These are phyloP conservation scores for Tragelaphus scriptus DNA, from an alignment of 2,113 vertebrate species.

Conservation along the genomic window DNA sequence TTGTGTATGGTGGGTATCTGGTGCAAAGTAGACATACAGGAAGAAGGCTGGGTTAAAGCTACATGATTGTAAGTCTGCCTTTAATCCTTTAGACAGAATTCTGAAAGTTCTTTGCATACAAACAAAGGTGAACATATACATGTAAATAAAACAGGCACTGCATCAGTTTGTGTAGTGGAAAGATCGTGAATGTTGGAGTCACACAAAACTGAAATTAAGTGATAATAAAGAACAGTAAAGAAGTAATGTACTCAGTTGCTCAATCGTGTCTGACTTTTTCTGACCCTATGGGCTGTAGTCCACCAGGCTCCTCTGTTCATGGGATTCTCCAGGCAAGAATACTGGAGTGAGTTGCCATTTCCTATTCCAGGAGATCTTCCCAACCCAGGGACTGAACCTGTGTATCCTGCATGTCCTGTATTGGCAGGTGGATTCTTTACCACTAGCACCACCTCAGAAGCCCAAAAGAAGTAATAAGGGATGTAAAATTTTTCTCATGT, in stretches of 20 bases:
- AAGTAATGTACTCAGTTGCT: neutral
- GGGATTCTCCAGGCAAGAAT: neutral
- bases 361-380: neutral
- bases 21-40: neutral
- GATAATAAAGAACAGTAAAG: neutral
- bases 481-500: neutral
- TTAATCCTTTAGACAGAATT: neutral
- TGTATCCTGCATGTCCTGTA: neutral
- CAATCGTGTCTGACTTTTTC: neutral
- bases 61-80: neutral
- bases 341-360: neutral
- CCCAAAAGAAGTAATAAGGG: slow-evolving; percentile 17
- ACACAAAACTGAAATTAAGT: neutral
- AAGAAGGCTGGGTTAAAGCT: neutral
- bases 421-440: neutral
- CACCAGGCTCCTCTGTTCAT: neutral
- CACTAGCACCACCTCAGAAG: neutral
- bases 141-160: neutral
- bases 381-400: neutral
- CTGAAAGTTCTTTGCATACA: neutral
- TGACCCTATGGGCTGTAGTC: neutral
- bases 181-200: neutral
- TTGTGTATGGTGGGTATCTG: neutral
- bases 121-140: neutral
- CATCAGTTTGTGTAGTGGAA: neutral